A percentile compares a stretch with the other conserved stretches of the same genome.
These are phyloP conservation scores for Girardia tigrina DNA, from an alignment of 2,888 invertebrate species.

Conservation along the genomic window DNA sequence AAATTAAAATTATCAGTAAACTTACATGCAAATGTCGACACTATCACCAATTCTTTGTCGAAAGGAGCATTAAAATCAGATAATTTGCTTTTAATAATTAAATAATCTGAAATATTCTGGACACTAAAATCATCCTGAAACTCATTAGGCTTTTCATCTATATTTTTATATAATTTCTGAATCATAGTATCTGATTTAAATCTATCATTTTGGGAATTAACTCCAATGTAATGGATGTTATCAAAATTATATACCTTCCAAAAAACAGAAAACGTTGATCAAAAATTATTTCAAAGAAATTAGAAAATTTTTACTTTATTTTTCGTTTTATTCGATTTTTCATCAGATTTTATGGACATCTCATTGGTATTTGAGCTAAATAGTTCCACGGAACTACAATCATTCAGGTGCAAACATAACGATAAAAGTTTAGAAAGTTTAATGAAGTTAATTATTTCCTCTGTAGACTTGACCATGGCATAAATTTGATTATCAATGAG, in stretches of 20 bases:
- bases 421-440: neutral
- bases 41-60: neutral
- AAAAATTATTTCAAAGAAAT: neutral
- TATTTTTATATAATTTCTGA: conserved; percentile 16
- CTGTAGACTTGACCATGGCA: neutral
- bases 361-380: neutral
- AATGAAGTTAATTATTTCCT: conserved; percentile 7
- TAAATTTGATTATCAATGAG: conserved; percentile 7
- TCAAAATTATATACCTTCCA: neutral
- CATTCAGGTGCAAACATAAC: neutral
- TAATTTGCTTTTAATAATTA: conserved; percentile 14
- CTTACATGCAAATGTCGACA: neutral
- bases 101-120: neutral
- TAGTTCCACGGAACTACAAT: neutral
- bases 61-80: neutral
- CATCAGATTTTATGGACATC: neutral
- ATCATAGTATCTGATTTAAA: neutral
- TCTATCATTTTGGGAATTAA: neutral
- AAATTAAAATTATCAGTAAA: too few relatives aligned
- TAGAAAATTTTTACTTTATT: neutral
- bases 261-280: neutral
- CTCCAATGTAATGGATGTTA: conserved; percentile 11
- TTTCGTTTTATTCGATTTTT: neutral
- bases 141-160: neutral
- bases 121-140: neutral